These are phyloP conservation scores for Onychomys torridus DNA, from an alignment of 2,797 vertebrate genomes.

Conservation along the genomic window DNA sequence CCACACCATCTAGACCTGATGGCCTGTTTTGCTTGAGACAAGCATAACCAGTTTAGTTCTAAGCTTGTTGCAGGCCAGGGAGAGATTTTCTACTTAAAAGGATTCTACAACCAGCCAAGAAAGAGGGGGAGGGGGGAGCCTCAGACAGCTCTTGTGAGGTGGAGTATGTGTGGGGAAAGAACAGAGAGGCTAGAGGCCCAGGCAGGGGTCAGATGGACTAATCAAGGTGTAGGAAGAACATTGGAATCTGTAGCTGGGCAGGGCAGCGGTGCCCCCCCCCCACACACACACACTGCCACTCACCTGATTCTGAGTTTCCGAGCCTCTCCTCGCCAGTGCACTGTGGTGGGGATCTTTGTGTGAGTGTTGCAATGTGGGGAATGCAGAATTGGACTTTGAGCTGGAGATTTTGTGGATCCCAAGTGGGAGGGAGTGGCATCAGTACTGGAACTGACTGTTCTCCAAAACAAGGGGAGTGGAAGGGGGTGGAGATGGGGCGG, in stretches of 20 bases:
- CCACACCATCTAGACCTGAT: neutral
- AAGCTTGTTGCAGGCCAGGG: neutral
- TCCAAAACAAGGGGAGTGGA: neutral
- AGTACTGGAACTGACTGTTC: neutral
- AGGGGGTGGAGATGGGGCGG: too few species aligned
- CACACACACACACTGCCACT: neutral
- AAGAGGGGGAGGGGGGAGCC: neutral
- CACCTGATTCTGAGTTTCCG: constrained; percentile 3
- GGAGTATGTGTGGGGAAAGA: neutral
- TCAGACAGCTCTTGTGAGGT: neutral
- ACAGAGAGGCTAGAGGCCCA: neutral
- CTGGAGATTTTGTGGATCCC: neutral
- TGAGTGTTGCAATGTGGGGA: neutral
- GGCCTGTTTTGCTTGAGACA: neutral
- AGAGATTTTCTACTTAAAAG: neutral
- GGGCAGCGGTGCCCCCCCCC: neutral
- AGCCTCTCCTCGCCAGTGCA: rapidly evolving
- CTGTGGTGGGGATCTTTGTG: neutral
- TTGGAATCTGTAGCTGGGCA: neutral
- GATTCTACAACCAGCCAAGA: neutral
- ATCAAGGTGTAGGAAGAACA: too few species aligned
- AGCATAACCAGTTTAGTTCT: neutral
- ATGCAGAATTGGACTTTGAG: neutral
- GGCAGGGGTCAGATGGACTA: neutral
- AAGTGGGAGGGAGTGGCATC: neutral